phyloP scores from a whole-genome alignment of 2,113 vertebrate species.

The Epinephelus cyanopodus region DNA sequence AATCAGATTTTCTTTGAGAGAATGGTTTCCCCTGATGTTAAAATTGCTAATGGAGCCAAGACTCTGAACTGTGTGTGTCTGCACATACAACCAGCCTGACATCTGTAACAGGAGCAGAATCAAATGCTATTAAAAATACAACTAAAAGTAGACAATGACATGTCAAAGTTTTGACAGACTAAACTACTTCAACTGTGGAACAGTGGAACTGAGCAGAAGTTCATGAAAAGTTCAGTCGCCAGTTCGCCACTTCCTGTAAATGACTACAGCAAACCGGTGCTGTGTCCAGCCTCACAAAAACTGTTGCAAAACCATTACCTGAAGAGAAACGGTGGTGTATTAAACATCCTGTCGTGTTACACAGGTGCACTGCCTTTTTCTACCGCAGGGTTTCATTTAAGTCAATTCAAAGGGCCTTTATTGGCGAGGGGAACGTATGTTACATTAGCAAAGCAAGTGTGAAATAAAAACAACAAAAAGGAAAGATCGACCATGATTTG shows the following conservation, averaged over 20 bases:
- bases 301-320: too few relatives aligned
- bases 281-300: too few relatives aligned
- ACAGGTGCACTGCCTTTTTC: too few relatives aligned
- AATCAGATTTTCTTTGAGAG: conserved; percentile 17
- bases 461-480: too few relatives aligned
- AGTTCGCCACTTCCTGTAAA: not conserved
- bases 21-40: not conserved
- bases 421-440: too few relatives aligned
- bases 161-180: not conserved
- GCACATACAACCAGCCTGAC: not conserved
- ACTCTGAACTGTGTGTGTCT: conserved; percentile 16
- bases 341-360: too few relatives aligned
- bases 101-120: conserved; percentile 4
- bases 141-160: not conserved
- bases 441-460: too few relatives aligned
- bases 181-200: not conserved
- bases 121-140: not conserved
- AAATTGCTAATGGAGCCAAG: conserved; percentile 3
- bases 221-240: not conserved
- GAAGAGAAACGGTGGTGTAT: too few relatives aligned
- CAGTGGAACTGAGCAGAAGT: not conserved
- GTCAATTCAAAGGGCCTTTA: too few relatives aligned
- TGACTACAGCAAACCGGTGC: not conserved
- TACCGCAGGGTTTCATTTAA: too few relatives aligned
- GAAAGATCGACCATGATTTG: too few relatives aligned